Conservation (phyloP, 2,797 vertebrate genomes). For the Ficedula albicollis region DNA sequence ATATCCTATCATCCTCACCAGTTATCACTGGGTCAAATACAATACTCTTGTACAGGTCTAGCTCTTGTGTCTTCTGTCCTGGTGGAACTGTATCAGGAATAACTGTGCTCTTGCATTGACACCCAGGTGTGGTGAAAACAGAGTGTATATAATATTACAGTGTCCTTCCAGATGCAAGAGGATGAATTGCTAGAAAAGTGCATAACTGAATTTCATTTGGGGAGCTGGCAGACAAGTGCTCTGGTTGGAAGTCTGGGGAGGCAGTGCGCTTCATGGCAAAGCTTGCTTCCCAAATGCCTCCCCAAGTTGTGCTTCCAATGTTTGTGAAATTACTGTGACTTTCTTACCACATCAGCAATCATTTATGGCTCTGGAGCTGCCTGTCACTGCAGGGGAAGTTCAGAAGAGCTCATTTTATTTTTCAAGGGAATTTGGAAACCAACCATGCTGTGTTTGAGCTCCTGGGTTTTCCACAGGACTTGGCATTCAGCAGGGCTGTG, state of each 20-base stretch:
- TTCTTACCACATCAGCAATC: not conserved
- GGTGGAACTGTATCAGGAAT: not conserved
- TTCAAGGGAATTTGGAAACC: conserved; percentile 13
- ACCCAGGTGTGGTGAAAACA: not conserved
- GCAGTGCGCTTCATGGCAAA: not conserved
- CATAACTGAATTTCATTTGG: not conserved
- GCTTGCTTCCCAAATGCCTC: not conserved
- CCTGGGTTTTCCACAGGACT: not conserved
- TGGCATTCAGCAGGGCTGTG: not conserved
- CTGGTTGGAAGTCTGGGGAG: not conserved
- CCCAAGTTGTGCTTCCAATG: not conserved
- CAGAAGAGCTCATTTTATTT: not conserved
- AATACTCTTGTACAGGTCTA: not conserved
- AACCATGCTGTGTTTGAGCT: not conserved
- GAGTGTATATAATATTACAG: not conserved
- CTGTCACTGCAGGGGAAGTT: not conserved
- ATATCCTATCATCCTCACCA: not conserved
- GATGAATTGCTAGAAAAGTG: not conserved
- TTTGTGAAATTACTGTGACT: not conserved
- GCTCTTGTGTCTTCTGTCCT: not conserved
- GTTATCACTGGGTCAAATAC: not conserved
- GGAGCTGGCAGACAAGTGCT: not conserved
- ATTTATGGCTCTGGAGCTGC: not conserved
- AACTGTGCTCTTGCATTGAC: not conserved
- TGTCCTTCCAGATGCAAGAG: not conserved